phyloP scores from a whole-genome alignment of 2,797 vertebrate species.

The Anguilla pacifica region DNA sequence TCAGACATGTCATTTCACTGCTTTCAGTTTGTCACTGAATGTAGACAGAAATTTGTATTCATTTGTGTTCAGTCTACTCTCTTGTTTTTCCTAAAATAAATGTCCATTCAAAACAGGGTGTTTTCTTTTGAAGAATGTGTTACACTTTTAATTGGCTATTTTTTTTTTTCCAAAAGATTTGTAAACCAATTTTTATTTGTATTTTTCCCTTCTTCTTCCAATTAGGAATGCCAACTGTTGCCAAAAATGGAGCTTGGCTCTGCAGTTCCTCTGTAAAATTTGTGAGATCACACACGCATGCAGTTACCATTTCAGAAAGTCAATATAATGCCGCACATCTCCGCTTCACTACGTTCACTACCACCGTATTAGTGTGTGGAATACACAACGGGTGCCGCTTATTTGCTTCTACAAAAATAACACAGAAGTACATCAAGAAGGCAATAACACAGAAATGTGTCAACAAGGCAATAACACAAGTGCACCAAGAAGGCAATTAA shows the following conservation, averaged over 20 bases:
- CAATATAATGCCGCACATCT: not conserved
- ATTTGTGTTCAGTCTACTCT: not conserved
- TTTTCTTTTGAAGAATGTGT: not conserved
- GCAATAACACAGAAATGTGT: not conserved
- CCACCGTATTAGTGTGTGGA: not conserved
- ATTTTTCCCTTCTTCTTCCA: not conserved
- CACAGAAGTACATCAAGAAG: not conserved
- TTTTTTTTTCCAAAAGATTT: not conserved
- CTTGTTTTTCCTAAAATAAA: conserved; percentile 7
- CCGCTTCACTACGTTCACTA: not conserved
- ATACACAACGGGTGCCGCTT: not conserved
- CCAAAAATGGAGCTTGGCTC: not conserved
- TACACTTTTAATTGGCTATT: not conserved
- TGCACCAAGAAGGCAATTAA: not conserved
- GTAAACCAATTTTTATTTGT: not conserved
- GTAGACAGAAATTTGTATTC: not conserved
- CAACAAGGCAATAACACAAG: not conserved
- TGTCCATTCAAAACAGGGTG: not conserved
- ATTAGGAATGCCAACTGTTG: not conserved
- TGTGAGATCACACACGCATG: not conserved
- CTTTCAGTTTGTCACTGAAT: not conserved
- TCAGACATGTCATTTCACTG: not conserved
- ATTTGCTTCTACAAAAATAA: not conserved
- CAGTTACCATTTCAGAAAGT: conserved; percentile 8
- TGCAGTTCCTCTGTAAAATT: not conserved